These are phyloP conservation scores for Lepus oiostolus DNA, from an alignment of 2,797 vertebrate genomes.

Conservation along the genomic window DNA sequence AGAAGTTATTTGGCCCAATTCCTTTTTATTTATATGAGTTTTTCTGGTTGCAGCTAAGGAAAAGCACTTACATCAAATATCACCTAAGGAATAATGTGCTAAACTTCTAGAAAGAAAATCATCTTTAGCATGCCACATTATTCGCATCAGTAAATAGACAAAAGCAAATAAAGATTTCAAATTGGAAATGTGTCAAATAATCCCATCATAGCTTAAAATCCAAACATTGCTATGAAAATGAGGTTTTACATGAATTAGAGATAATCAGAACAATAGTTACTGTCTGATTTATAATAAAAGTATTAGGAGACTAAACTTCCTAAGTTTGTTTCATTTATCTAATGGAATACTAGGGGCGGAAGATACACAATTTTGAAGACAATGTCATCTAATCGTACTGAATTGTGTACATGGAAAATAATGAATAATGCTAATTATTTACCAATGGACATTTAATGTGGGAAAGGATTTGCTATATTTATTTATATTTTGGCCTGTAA, in stretches of 20 bases:
- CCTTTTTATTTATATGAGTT: neutral
- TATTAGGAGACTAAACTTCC: neutral
- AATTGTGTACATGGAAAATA: neutral
- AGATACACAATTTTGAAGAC: neutral
- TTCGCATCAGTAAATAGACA: slow-evolving; percentile 10
- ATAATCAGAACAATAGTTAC: neutral
- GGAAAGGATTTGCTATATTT: neutral
- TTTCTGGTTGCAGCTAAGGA: neutral
- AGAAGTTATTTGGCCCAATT: neutral
- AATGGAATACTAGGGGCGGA: neutral
- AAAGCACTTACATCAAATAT: neutral
- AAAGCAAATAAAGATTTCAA: neutral
- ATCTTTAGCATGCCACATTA: neutral
- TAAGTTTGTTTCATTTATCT: neutral
- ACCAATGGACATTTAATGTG: neutral
- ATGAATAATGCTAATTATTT: neutral
- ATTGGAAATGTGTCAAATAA: neutral
- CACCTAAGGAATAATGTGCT: neutral
- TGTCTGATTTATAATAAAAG: neutral
- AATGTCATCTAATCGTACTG: neutral
- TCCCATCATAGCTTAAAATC: neutral
- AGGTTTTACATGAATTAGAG: neutral
- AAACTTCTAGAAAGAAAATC: neutral
- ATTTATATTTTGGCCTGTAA: neutral
- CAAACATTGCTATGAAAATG: neutral